Conservation (phyloP, 2,113 vertebrate species). For the Mungos mungo region DNA sequence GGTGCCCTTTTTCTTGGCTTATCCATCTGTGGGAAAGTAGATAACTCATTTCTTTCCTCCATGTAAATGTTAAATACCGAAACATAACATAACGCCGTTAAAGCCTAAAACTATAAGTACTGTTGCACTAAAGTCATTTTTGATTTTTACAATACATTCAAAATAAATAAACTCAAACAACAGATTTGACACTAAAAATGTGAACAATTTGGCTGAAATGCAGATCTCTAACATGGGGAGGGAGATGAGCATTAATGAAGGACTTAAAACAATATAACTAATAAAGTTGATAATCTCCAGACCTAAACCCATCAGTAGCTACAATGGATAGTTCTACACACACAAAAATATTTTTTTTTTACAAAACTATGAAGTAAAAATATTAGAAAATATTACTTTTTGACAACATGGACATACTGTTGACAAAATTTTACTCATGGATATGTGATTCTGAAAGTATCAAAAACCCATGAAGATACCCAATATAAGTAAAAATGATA, state of each 20-base stretch:
- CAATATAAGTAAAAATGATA: background rate
- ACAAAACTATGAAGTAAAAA: background rate
- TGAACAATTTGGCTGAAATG: background rate
- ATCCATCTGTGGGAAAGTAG: background rate
- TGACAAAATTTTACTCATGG: background rate
- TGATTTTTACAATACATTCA: background rate
- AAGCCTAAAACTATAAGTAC: background rate
- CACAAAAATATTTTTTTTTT: background rate
- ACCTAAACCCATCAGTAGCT: background rate
- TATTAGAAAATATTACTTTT: background rate
- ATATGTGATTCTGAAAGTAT: background rate
- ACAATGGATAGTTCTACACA: background rate
- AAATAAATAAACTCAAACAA: background rate
- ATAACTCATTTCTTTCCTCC: background rate
- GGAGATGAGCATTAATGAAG: background rate
- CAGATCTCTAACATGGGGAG: background rate
- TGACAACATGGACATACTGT: background rate
- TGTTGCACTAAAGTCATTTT: background rate
- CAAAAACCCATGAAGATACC: background rate
- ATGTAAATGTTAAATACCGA: background rate
- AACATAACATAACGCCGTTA: background rate
- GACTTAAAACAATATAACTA: background rate
- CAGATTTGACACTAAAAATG: background rate
- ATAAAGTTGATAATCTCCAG: background rate
- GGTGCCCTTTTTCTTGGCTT: background rate